phyloP scores from a whole-genome alignment of 1,140 invertebrate species.

The Drosophila hydei region DNA sequence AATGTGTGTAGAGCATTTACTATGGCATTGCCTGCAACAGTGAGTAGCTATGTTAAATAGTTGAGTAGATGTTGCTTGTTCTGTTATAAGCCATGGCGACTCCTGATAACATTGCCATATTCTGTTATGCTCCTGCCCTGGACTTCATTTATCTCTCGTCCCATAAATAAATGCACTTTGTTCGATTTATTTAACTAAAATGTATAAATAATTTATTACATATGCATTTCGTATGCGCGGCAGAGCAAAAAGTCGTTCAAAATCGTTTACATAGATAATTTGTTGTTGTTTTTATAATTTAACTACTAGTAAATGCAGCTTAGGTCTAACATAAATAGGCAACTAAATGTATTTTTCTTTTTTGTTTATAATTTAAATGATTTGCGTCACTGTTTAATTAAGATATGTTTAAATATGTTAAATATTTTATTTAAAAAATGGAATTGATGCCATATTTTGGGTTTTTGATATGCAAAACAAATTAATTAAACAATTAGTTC shows the following conservation, averaged over 20 bases:
- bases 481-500: conserved; percentile 83
- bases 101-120: not conserved
- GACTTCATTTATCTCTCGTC: not conserved
- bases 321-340: conserved; percentile 80
- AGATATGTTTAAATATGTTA: conserved; percentile 39
- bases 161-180: conserved; percentile 15
- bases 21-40: not conserved
- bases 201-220: conserved; percentile 65
- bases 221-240: conserved; percentile 42
- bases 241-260: conserved; percentile 21
- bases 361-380: conserved; percentile 42
- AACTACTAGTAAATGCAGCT: conserved; percentile 83
- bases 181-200: conserved; percentile 58
- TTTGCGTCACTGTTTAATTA: conserved; percentile 25
- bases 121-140: not conserved
- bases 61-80: not conserved
- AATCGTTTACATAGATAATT: conserved; percentile 43
- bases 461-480: conserved; percentile 76
- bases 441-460: conserved; percentile 71
- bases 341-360: conserved; percentile 68
- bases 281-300: conserved; percentile 53
- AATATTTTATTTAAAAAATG: conserved; percentile 52
- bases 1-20: not conserved
- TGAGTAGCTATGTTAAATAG: too few relatives aligned
- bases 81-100: not conserved